Evolutionary conservation across 2,113 vertebrate species (phyloP).

Genomic region (Chunga burmeisteri): DNA sequence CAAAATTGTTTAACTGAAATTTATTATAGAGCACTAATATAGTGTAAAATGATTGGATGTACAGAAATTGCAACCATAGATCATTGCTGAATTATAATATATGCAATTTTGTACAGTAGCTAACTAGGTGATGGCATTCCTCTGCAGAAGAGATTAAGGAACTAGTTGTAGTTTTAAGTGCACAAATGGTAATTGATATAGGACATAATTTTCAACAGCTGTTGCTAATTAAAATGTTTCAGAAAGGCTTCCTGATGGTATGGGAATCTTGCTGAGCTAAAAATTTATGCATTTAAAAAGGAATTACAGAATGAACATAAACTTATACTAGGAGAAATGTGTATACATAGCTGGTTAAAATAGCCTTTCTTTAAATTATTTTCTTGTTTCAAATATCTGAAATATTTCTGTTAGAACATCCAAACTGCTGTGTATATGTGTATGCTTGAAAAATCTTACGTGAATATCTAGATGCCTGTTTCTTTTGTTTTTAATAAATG

Average conservation of each 20-base stretch:
- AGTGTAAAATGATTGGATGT: not conserved
- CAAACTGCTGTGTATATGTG: not conserved
- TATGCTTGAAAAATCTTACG: not conserved
- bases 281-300: not conserved
- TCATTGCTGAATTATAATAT: not conserved
- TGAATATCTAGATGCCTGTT: not conserved
- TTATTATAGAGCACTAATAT: not conserved
- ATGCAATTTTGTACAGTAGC: not conserved
- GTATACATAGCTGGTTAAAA: not conserved
- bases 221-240: conserved; percentile 17
- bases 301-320: not conserved
- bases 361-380: not conserved
- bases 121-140: not conserved
- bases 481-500: not conserved
- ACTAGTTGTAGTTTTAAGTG: not conserved
- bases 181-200: not conserved
- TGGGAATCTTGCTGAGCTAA: not conserved
- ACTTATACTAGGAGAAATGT: not conserved
- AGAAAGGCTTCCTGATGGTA: not conserved
- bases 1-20: not conserved
- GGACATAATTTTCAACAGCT: not conserved
- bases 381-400: not conserved
- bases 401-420: not conserved
- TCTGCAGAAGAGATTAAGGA: not conserved
- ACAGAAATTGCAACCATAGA: not conserved